These are phyloP conservation scores for Lasius platythorax DNA, from an alignment of 2,888 invertebrate species.

Conservation along the genomic window DNA sequence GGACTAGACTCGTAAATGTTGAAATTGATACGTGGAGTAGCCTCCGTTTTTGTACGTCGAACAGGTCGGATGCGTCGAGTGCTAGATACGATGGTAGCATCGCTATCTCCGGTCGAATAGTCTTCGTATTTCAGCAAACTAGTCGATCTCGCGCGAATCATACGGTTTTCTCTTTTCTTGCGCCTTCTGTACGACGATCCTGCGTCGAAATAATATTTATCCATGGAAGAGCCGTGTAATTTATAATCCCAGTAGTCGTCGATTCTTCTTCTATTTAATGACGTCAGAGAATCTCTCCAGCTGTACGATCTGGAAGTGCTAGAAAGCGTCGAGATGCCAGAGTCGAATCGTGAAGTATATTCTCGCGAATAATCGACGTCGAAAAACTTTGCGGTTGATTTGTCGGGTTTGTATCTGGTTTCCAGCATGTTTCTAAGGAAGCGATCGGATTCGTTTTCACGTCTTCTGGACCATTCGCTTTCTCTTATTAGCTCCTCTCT, in stretches of 20 bases:
- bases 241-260: conserved; percentile 70
- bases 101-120: conserved; percentile 73
- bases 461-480: conserved; percentile 63
- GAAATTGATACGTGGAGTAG: conserved; percentile 51
- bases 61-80: conserved; percentile 46
- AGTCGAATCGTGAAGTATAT: conserved; percentile 57
- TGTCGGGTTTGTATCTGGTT: conserved; percentile 14
- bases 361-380: conserved; percentile 63
- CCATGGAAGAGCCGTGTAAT: conserved; percentile 63
- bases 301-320: conserved; percentile 68
- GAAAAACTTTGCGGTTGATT: conserved; percentile 40
- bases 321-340: conserved; percentile 59
- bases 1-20: conserved; percentile 54
- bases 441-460: conserved; percentile 74
- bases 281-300: conserved; percentile 70
- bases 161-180: conserved; percentile 67
- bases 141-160: conserved; percentile 68
- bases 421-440: conserved; percentile 57
- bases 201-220: conserved; percentile 66
- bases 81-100: conserved; percentile 59
- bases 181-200: conserved; percentile 66
- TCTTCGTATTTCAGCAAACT: conserved; percentile 73
- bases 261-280: conserved; percentile 56
- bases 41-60: conserved; percentile 47
- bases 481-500: conserved; percentile 77